Conservation (phyloP, 2,888 invertebrate genomes). For the Andrena minutula region DNA sequence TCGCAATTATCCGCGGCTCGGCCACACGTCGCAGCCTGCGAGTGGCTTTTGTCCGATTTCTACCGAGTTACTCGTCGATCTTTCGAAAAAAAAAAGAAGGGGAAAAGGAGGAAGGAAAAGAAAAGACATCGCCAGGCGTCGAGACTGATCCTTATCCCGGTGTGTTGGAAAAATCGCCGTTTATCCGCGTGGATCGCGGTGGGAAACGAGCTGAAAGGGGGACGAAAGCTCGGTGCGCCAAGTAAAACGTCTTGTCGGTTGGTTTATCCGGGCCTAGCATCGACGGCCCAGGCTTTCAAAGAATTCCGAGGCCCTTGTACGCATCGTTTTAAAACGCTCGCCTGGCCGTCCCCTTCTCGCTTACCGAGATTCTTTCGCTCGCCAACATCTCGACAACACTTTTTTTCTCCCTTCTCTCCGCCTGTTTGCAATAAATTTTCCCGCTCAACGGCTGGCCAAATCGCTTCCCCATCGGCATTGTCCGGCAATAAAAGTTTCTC, state of each 20-base stretch:
- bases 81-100: background rate
- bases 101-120: background rate
- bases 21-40: constrained; percentile 1
- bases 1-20: constrained; percentile 2
- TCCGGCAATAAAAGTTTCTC: constrained; percentile 75
- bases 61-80: background rate
- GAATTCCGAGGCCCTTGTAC: constrained; percentile 27
- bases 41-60: constrained; percentile 7
- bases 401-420: constrained; percentile 1
- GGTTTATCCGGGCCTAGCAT: constrained; percentile 15
- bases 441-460: constrained; percentile 53
- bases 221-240: constrained; percentile 7
- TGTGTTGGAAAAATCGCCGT: background rate
- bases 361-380: constrained; percentile 23
- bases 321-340: constrained; percentile 22
- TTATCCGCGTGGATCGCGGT: constrained; percentile 9
- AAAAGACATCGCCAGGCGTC: background rate
- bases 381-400: constrained; percentile 9
- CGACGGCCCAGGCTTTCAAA: constrained; percentile 16
- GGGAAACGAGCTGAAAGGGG: constrained; percentile 9
- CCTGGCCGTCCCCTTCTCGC: background rate
- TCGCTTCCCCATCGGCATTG: constrained; percentile 70
- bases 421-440: constrained; percentile 64
- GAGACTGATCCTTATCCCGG: background rate
- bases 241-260: background rate